Base-by-base conservation (phyloP, 2,888 invertebrate genomes). In the Galerucella nymphaeae region DNA sequence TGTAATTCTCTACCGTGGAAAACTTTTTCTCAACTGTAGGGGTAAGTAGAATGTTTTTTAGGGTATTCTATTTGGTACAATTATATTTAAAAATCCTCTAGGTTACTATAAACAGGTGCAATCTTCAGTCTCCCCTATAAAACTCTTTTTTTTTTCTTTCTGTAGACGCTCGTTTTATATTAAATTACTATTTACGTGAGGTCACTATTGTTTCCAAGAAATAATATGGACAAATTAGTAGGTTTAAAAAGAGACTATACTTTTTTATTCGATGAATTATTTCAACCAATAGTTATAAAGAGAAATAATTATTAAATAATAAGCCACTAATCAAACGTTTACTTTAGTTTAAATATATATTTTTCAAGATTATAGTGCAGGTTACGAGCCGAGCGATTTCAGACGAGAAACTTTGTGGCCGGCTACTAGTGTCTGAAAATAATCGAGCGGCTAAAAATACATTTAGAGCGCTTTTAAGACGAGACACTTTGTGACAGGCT, bases 1-100 rank as follows among this genome's bases (percentile, higher is more conserved):
- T 70, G 73, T 71, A 71, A 71, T 71, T 72, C 66, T 65, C 41
- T 63, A 61, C 20, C 58, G 41, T 30, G 72, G 73, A 76, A 76
- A 74, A 74, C 70, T 76, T 76, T 73, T 71, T 70, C 68, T 20
- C 20, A 5, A 16, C 16, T 2, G 50, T 48, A 38, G 58, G 45
- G 63, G 71, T 20, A 62, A 71, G 38, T 61, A 16, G 61, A 30
- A 38, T 48, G 30, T 0, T 64, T 16, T 48, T 18, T 9, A 1
- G 18, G 18, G 18, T 16, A 30, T 5, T 30, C 6, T 30, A n/a
- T n/a, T n/a, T n/a, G n/a, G n/a, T n/a, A n/a, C n/a, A n/a, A n/a
- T n/a, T n/a, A n/a, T n/a, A n/a, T n/a, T n/a, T n/a, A n/a, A 55
- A 55, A 55, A 16, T 1, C 20, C 20, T 13, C 6, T n/a, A 55